Base-by-base conservation (phyloP, 1,140 invertebrate species). In the Stegodyphus dumicola region DNA sequence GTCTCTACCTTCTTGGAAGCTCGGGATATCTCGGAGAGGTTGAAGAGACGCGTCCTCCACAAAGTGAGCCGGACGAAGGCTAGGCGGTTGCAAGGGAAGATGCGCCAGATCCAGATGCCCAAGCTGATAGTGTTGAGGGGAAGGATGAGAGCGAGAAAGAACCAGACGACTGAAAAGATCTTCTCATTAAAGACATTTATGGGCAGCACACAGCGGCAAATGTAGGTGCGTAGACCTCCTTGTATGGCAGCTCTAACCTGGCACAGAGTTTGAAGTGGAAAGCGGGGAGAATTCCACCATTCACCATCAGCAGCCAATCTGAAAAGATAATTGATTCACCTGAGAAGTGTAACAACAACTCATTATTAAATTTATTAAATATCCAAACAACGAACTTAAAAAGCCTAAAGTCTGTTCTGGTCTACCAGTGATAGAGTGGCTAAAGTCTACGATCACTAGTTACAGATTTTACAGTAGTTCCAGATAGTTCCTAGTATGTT, bases 151-250 rank as follows among this genome's bases (percentile, higher is more conserved):
- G 90, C 91, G 66, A 91, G 88, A 88, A 90, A 91, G 85, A 91
- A 91, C 90, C 90, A 91, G 64, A 91, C 89, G 76, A 91, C 89
- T 6, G 90, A 89, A 85, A 92, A 92, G 83, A 92, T 92, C 88
- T 92, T 92, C 88, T 92, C 92, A 88, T 92, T 92, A 89, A 92
- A 92, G 52, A 92, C 89, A 87, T 92, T 92, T 88, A 92, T 92
- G 49, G 92, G 92, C 80, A 92, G 88, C 17, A 92, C 92, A 86
- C 92, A 92, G 87, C 92, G 92, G 51, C 90, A 91, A n/a, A 90
- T 90, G 88, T 91, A 91, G 48, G 89, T 89, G 49, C 89, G 88
- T 11, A 91, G 88, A 7, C 90, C 89, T 9, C 90, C 90, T 84
- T 90, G 90, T 49, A 91, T 89, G 56, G 90, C 90, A 9, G 90